Evolutionary conservation across 2,888 invertebrate species (phyloP).

Genomic region (Neoitamus cyanurus): DNA sequence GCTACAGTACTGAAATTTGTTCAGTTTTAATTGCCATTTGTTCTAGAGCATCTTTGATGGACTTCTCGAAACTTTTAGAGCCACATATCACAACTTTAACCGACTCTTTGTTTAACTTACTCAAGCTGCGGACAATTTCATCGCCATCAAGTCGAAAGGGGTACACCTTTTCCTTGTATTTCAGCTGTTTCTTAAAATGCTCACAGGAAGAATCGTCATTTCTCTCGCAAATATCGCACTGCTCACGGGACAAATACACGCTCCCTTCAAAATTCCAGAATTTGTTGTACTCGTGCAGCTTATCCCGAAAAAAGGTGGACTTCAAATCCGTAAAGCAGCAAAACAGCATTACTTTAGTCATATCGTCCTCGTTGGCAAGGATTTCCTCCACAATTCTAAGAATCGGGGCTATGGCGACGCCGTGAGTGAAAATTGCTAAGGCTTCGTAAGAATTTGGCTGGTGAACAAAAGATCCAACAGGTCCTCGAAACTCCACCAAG

Average conservation of each 20-base stretch:
- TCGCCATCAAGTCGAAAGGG: slow-evolving; percentile 43
- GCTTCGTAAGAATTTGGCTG: slow-evolving; percentile 65
- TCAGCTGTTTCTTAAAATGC: slow-evolving; percentile 56
- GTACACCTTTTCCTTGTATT: slow-evolving; percentile 59
- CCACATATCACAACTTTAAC: slow-evolving; percentile 55
- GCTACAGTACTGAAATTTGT: slow-evolving; percentile 2
- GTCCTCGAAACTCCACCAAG: slow-evolving; percentile 76
- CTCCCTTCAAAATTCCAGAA: slow-evolving; percentile 82
- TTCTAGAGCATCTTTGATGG: slow-evolving; percentile 48
- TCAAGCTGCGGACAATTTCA: slow-evolving; percentile 46
- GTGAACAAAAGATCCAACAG: slow-evolving; percentile 73
- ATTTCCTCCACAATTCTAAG: slow-evolving; percentile 73
- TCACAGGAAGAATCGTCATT: slow-evolving; percentile 51
- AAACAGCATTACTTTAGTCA: slow-evolving; percentile 72
- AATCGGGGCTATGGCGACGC: slow-evolving; percentile 81
- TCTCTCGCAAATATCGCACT: slow-evolving; percentile 50
- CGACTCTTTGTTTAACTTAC: background rate
- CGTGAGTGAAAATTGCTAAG: slow-evolving; percentile 73
- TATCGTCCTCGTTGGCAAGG: slow-evolving; percentile 75
- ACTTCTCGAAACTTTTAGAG: slow-evolving; percentile 56
- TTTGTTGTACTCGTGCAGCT: slow-evolving; percentile 70
- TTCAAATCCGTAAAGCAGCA: slow-evolving; percentile 72
- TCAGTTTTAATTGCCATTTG: background rate
- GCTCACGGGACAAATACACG: slow-evolving; percentile 69
- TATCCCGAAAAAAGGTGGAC: slow-evolving; percentile 72